A percentile compares a stretch with the other conserved stretches of the same genome.
phyloP scores from a whole-genome alignment of 1,140 invertebrate species.

The Heliconius melpomene region DNA sequence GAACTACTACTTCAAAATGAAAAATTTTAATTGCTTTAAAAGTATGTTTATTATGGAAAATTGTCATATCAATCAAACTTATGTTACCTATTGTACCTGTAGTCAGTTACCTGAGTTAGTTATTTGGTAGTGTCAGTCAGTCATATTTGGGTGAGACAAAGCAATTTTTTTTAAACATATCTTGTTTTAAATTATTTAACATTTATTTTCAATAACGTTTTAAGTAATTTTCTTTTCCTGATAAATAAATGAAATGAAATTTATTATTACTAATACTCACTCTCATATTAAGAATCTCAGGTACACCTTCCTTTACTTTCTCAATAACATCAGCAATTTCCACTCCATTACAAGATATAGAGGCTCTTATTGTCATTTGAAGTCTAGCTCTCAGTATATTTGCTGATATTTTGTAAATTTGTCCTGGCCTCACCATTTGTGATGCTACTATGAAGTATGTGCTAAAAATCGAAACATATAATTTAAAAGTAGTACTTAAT shows the following conservation, averaged over 20 bases:
- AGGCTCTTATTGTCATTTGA: slow-evolving; percentile 90
- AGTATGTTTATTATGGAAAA: no score
- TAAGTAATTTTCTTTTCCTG: no score
- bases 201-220: no score
- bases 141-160: no score
- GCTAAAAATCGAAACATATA: slow-evolving; percentile 73
- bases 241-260: background rate
- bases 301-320: slow-evolving; percentile 89
- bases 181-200: no score
- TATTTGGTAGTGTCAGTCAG: no score
- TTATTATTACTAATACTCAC: slow-evolving; percentile 67
- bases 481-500: background rate
- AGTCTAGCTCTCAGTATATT: slow-evolving; percentile 87
- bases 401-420: slow-evolving; percentile 91
- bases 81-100: no score
- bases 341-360: slow-evolving; percentile 92
- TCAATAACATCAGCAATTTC: slow-evolving; percentile 90
- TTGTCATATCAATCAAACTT: no score
- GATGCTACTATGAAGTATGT: slow-evolving; percentile 95
- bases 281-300: slow-evolving; percentile 91
- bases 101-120: no score
- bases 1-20: no score
- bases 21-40: no score
- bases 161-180: no score
- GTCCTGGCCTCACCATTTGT: slow-evolving; percentile 91